Percentiles rank a stretch among this genome's conserved stretches.
Conservation (phyloP, 2,797 vertebrate species). For the Ficedula albicollis region DNA sequence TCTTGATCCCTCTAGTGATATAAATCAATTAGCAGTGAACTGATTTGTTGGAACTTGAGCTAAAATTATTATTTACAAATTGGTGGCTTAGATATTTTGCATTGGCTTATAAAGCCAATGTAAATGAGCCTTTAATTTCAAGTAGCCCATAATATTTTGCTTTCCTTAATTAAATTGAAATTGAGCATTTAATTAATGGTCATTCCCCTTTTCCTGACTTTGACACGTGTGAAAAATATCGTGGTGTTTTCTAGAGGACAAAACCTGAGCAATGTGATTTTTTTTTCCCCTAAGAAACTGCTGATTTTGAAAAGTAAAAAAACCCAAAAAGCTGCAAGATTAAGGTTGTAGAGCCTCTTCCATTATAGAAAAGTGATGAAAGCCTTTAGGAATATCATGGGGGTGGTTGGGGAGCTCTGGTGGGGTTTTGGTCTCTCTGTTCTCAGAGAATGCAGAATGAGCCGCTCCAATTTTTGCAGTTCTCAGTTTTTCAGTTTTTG, state of each 20-base stretch:
- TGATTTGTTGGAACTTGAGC: background rate
- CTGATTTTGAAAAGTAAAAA: background rate
- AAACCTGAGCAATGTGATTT: background rate
- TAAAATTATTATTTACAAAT: background rate
- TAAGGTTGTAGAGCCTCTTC: background rate
- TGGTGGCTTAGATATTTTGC: background rate
- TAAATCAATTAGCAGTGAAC: background rate
- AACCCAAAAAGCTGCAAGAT: accelerated
- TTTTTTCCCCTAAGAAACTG: background rate
- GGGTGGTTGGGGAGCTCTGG: background rate
- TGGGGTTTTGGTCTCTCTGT: background rate
- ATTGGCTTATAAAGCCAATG: background rate
- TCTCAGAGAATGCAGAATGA: background rate
- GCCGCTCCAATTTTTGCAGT: accelerated
- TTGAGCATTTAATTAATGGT: background rate
- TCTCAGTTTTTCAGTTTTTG: background rate
- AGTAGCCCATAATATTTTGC: background rate
- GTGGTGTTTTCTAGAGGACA: background rate
- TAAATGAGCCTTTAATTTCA: background rate
- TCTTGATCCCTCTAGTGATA: background rate
- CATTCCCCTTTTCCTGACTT: background rate
- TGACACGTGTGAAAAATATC: accelerated
- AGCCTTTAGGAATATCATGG: too few species aligned
- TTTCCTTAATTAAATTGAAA: background rate
- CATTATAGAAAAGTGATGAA: background rate